Percentiles rank a stretch among this genome's conserved stretches.
phyloP scores from a whole-genome alignment of 2,888 invertebrate species.

The Agriotes lineatus region DNA sequence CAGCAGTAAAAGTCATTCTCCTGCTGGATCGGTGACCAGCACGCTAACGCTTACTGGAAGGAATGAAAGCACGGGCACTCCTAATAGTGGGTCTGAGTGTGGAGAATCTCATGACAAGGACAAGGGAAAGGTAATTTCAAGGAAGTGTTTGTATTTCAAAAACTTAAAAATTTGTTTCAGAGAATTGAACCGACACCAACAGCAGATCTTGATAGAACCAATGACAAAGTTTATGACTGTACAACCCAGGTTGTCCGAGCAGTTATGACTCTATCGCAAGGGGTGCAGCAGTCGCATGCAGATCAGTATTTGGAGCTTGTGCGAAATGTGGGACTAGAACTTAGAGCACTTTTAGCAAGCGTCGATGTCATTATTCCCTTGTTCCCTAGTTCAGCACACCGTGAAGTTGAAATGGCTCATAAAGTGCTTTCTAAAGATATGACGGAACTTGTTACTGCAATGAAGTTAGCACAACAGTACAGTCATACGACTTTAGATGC shows the following conservation, averaged over 20 bases:
- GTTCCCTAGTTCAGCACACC: constrained; percentile 82
- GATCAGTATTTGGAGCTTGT: constrained; percentile 79
- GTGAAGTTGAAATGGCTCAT: constrained; percentile 96
- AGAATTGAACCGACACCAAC: constrained; percentile 75
- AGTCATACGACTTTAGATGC: constrained; percentile 90
- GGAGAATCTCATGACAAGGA: constrained; percentile 52
- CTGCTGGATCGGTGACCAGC: constrained; percentile 61
- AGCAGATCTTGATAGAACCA: constrained; percentile 78
- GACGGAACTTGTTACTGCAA: constrained; percentile 91
- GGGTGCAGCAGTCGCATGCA: constrained; percentile 80
- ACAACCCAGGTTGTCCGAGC: constrained; percentile 92
- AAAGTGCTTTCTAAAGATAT: constrained; percentile 97
- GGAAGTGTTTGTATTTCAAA: too few species aligned
- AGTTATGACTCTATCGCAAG: constrained; percentile 88
- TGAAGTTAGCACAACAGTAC: constrained; percentile 94
- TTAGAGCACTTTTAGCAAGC: constrained; percentile 83
- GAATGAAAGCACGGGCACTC: constrained; percentile 47
- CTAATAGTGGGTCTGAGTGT: constrained; percentile 55
- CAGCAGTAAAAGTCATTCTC: constrained; percentile 64
- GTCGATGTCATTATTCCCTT: constrained; percentile 86
- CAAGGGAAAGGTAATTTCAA: constrained; percentile 50
- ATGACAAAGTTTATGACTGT: constrained; percentile 88
- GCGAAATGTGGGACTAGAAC: constrained; percentile 83
- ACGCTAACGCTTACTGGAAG: constrained; percentile 57
- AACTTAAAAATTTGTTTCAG: constrained; percentile 58